Evolutionary conservation across 2,113 vertebrate genomes (phyloP).

Genomic region (Pelecanus crispus): DNA sequence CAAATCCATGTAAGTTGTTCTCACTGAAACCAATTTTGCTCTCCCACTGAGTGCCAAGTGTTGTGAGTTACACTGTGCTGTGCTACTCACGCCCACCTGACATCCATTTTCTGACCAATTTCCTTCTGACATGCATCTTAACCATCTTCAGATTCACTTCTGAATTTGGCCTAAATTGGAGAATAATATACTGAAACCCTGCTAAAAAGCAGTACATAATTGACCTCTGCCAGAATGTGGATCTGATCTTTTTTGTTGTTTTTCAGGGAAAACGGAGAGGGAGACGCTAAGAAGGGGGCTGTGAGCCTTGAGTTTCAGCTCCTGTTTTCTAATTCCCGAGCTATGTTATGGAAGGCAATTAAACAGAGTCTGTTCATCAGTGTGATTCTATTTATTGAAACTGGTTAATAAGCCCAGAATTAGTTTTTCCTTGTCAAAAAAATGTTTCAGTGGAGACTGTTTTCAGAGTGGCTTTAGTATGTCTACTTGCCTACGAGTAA

Average conservation of each 20-base stretch:
- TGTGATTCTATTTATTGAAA: neutral
- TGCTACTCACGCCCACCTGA: neutral
- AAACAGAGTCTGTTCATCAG: neutral
- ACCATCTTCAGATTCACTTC: neutral
- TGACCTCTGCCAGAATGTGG: neutral
- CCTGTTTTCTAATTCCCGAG: neutral
- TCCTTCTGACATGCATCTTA: slow-evolving; percentile 13
- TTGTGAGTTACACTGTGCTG: neutral
- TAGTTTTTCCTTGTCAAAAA: neutral
- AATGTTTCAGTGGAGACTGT: neutral
- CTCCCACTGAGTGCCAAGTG: neutral
- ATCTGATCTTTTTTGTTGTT: neutral
- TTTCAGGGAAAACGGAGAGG: neutral
- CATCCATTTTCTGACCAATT: slow-evolving; percentile 47
- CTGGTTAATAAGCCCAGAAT: neutral
- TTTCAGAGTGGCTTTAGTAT: neutral
- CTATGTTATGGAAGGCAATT: neutral
- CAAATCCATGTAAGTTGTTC: neutral
- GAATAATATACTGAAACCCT: neutral
- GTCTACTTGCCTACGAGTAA: neutral
- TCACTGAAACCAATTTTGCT: slow-evolving; percentile 20
- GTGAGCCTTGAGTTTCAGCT: neutral
- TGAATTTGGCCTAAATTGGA: neutral
- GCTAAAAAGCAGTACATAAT: neutral
- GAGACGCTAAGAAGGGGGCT: neutral